Conservation (phyloP, 2,113 vertebrate genomes). For the Sceloporus undulatus region DNA sequence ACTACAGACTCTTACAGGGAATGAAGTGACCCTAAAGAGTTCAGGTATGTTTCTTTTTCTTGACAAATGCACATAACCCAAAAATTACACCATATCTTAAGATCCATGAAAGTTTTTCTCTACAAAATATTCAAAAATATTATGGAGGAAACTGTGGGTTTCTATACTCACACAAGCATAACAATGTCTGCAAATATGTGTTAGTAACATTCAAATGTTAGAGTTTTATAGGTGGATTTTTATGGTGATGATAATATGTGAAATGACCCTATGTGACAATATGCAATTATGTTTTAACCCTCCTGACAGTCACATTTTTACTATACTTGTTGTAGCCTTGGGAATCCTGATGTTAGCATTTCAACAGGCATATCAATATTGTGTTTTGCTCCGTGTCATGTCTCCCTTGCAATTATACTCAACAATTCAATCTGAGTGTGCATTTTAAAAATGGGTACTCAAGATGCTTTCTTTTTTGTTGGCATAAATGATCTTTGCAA, state of each 20-base stretch:
- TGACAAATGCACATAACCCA: background rate
- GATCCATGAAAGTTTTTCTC: too few relatives aligned
- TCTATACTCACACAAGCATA: too few relatives aligned
- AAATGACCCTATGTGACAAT: background rate
- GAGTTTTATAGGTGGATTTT: too few relatives aligned
- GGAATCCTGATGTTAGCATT: background rate
- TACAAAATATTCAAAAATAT: too few relatives aligned
- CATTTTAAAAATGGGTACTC: background rate
- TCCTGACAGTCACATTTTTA: background rate
- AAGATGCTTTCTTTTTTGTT: background rate
- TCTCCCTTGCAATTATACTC: background rate
- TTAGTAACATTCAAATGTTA: too few relatives aligned
- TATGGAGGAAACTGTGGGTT: too few relatives aligned
- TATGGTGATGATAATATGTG: too few relatives aligned
- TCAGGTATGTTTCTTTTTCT: conserved; percentile 40
- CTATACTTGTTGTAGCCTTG: background rate
- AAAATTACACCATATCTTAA: background rate
- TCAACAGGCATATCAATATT: background rate
- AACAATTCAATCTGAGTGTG: background rate
- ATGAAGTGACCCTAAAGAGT: conserved; percentile 50
- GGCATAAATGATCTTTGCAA: background rate
- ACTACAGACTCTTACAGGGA: conserved; percentile 8
- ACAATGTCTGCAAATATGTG: too few relatives aligned
- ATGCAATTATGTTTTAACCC: background rate
- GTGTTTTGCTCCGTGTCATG: background rate